phyloP scores from a whole-genome alignment of 2,797 vertebrate genomes.

The Sylvilagus floridanus region DNA sequence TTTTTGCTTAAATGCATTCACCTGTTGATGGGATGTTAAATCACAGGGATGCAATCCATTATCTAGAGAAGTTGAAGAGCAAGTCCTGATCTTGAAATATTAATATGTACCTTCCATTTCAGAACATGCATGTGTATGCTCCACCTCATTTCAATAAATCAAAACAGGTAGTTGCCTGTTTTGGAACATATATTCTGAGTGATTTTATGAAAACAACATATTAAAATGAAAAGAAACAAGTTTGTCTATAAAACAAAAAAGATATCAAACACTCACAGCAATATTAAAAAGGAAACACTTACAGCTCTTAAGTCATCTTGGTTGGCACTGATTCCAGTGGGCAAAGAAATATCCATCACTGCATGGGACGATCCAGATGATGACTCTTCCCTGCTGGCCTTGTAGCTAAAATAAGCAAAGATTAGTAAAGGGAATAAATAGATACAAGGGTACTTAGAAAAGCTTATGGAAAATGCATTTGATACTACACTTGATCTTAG shows the following conservation, averaged over 20 bases:
- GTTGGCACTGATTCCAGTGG: constrained; percentile 91
- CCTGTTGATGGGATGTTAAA: neutral
- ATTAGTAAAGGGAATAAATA: neutral
- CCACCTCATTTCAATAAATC: neutral
- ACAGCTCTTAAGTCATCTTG: constrained; percentile 90
- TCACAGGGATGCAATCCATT: neutral
- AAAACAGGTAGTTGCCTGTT: neutral
- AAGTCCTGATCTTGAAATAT: neutral
- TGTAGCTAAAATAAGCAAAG: constrained; percentile 89
- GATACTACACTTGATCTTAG: too few relatives aligned
- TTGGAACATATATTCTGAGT: constrained; percentile 54
- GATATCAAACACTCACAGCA: constrained; percentile 2
- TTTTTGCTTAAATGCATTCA: constrained; percentile 56
- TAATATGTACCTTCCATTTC: neutral
- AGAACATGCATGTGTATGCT: neutral
- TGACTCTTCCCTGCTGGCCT: constrained; percentile 84
- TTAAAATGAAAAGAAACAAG: constrained; percentile 20
- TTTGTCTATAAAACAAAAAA: constrained; percentile 30
- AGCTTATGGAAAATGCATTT: too few relatives aligned
- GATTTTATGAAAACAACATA: constrained; percentile 11
- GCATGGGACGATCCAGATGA: constrained; percentile 89
- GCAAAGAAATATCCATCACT: constrained; percentile 95
- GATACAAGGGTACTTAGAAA: too few relatives aligned
- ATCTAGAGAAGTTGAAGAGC: neutral
- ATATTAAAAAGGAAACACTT: constrained; percentile 75